These are phyloP conservation scores for Psittacara wagleri DNA, from an alignment of 2,113 vertebrate species.

Conservation along the genomic window DNA sequence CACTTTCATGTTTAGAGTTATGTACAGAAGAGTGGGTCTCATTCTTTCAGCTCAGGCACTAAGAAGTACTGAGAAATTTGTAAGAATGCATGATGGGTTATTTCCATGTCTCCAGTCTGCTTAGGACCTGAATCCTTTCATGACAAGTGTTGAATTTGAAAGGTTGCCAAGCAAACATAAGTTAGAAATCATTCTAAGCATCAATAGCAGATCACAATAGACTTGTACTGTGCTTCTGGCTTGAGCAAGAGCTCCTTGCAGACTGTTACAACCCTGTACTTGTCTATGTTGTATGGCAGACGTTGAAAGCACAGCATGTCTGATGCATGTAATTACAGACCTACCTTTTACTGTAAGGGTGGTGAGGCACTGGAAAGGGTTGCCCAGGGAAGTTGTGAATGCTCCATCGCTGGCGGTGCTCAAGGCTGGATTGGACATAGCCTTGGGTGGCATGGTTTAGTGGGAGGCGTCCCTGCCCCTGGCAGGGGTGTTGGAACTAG, in stretches of 20 bases:
- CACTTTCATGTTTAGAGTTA: background rate
- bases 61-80: background rate
- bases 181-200: background rate
- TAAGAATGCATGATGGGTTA: background rate
- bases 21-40: background rate
- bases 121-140: background rate
- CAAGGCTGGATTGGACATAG: too few relatives aligned
- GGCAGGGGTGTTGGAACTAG: too few relatives aligned
- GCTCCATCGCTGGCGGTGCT: too few relatives aligned
- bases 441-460: too few relatives aligned
- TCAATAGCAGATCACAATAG: background rate
- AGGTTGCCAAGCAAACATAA: background rate
- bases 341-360: background rate
- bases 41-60: background rate
- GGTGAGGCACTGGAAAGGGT: too few relatives aligned
- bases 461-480: too few relatives aligned
- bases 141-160: background rate
- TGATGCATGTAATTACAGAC: background rate
- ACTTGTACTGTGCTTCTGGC: background rate
- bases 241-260: background rate
- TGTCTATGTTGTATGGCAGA: background rate
- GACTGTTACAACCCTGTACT: background rate
- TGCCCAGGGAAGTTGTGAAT: too few relatives aligned
- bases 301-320: accelerated
- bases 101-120: background rate